Evolutionary conservation across 2,888 invertebrate species (phyloP), one percentile per base, ranked within the genome.

Genomic region (Caenorhabditis panamensis): DNA sequence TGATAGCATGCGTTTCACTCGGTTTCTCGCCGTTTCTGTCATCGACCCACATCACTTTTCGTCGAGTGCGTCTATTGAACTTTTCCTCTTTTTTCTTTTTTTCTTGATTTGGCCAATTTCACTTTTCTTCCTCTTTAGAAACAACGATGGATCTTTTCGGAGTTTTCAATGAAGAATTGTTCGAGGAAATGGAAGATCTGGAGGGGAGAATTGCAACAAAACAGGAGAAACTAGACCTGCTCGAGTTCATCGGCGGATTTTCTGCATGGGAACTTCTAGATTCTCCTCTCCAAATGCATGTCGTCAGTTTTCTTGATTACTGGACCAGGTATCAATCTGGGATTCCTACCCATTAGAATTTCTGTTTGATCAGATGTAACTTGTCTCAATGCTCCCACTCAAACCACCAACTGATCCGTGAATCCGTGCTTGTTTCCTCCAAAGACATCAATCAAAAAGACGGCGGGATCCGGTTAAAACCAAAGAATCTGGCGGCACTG

Each of bases 231-330:
- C 20, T 22, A 11, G 51, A 63, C 1, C 51, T 63, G 18, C 13
- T 20, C n/a, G 49, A 49, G 20, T 63, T 51, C 31, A 63, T 63
- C 13, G 63, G 63, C 5, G 63, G 63, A 18, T 63, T 63, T 13
- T 28, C 22, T 20, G 28, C 49, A 18, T 63, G 63, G 63, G 1
- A 13, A 31, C 2, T 11, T 13, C 20, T 63, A 9, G 31, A 18
- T 8, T 31, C 31, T 31, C 49, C 49, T n/a, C 51, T 49, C 16
- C 28, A 31, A 51, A 63, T 63, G 63, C 36, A 51, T 31, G 51
- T 63, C 22, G 28, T 63, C 20, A 31, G 49, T 3, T 22, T 22
- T 8, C 20, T 63, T 11, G 51, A 63, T 20, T 63, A 63, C 22
- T 36, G 20, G 18, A 51, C 26, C 8, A 62, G 62, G 62, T 47